These are phyloP conservation scores for Dicyrtoma fusca DNA, from an alignment of 2,888 invertebrate genomes.

Conservation along the genomic window DNA sequence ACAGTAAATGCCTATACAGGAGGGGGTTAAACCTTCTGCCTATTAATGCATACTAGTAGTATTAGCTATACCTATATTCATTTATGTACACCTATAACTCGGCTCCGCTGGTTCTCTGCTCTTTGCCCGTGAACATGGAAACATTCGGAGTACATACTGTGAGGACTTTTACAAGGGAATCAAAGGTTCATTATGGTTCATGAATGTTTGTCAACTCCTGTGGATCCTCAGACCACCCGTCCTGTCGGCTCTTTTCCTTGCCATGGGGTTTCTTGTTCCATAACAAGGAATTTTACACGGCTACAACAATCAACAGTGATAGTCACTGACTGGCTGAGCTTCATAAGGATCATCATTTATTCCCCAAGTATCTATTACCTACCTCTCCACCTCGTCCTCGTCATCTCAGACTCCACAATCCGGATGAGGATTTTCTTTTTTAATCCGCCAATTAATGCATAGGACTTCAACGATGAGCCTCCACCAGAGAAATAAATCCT, in stretches of 20 bases:
- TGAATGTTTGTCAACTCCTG: slow-evolving; percentile 53
- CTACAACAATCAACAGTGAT: slow-evolving; percentile 35
- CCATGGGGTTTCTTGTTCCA: slow-evolving; percentile 50
- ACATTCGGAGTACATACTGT: neutral
- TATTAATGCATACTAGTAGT: too few species aligned
- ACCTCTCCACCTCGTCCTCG: neutral
- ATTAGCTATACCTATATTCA: too few species aligned
- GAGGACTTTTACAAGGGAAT: slow-evolving; percentile 45
- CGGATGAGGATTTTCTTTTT: neutral
- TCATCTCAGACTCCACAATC: too few species aligned
- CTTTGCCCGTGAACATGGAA: neutral
- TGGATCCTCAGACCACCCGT: slow-evolving; percentile 51
- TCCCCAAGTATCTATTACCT: neutral
- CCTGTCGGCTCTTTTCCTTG: slow-evolving; percentile 49
- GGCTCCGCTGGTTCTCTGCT: too few species aligned
- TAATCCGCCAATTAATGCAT: slow-evolving; percentile 1
- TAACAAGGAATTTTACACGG: slow-evolving; percentile 49
- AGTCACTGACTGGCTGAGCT: slow-evolving; percentile 16
- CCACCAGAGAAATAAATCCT: too few species aligned
- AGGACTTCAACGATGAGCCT: too few species aligned
- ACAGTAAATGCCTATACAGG: too few species aligned
- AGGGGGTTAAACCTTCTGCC: too few species aligned
- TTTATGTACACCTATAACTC: too few species aligned
- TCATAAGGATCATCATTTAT: slow-evolving; percentile 20
- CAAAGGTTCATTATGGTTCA: slow-evolving; percentile 41